Base-by-base conservation (phyloP, 1,140 invertebrate genomes). In the Charaxes varanes region DNA sequence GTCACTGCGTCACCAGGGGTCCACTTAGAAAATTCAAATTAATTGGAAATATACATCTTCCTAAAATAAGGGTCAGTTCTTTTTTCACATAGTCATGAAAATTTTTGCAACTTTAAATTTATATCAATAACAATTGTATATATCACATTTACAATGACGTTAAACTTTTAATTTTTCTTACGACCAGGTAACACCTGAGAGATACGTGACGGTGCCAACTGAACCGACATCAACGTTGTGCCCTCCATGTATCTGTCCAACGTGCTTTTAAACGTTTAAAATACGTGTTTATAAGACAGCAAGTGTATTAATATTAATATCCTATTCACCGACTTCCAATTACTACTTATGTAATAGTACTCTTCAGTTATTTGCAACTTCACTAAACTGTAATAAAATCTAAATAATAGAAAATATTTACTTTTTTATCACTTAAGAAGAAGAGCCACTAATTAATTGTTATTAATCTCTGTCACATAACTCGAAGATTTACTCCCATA, bases 41-140 rank as follows among this genome's bases (percentile, higher is more conserved):
- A 3, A 56, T 55, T 8, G 72, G 72, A 21, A 77, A 77, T 10
- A 53, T 77, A 7, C 67, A 77, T 38, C 73, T 73, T 24, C 58
- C 55, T 4, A 57, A 63, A 48, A 60, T 77, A 27, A 77, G 71
- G 62, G 68, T 70, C 44, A 32, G 10, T 28, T 23, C 22, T 33
- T 18, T 24, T 52, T 17, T 27, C 4, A 6, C n/a, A 10, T 4
- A 27, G 4, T 26, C 4, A 10, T 11, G 4, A 10, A 4, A 26
- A 3, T 6, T 5, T 26, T 3, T 26, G 8, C 10, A 6, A 6
- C 8, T 26, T 3, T 26, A 28, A 28, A 28, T 3, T 28, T 6
- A 18, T n/a, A 32, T 32, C 10, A 17, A 17, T 31, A 31, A 2
- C 17, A n/a, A n/a, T n/a, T n/a, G n/a, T 17, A 4, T 7, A 1